phyloP scores from a whole-genome alignment of 1,140 invertebrate genomes.

The Temnothorax nylanderi region DNA sequence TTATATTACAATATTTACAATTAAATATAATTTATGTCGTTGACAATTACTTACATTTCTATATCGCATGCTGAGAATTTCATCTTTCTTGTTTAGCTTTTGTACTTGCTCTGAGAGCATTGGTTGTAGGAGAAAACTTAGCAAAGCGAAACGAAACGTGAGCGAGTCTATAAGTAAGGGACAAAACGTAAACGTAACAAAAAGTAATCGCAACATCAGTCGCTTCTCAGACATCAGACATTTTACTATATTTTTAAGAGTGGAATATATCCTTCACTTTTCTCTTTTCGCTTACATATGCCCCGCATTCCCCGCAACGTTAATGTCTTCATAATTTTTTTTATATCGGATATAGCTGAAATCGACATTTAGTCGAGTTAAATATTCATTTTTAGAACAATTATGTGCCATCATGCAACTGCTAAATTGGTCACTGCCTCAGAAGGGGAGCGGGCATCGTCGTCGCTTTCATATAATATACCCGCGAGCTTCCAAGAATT shows the following conservation, averaged over 20 bases:
- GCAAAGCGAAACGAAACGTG: neutral
- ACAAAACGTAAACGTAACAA: neutral
- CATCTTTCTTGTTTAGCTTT: neutral
- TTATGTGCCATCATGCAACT: neutral
- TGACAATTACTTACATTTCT: neutral
- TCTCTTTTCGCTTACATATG: neutral
- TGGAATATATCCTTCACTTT: neutral
- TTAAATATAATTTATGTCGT: neutral
- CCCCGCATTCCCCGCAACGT: neutral
- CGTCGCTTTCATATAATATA: conserved; percentile 13
- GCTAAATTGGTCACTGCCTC: neutral
- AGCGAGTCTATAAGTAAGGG: neutral
- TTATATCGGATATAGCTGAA: neutral
- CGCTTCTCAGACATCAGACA: neutral
- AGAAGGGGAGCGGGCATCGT: neutral
- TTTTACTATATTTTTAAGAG: neutral
- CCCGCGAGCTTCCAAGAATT: conserved; percentile 1
- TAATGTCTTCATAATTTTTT: neutral
- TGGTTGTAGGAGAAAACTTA: neutral
- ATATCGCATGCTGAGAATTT: neutral
- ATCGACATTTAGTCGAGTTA: neutral
- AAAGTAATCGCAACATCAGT: neutral
- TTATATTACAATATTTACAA: neutral
- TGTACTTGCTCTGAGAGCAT: neutral
- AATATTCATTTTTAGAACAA: neutral